Evolutionary conservation across 30 jellyfish, hydroid and myxozoan genomes (phyloP).

Genomic region (Morbakka virulenta): DNA sequence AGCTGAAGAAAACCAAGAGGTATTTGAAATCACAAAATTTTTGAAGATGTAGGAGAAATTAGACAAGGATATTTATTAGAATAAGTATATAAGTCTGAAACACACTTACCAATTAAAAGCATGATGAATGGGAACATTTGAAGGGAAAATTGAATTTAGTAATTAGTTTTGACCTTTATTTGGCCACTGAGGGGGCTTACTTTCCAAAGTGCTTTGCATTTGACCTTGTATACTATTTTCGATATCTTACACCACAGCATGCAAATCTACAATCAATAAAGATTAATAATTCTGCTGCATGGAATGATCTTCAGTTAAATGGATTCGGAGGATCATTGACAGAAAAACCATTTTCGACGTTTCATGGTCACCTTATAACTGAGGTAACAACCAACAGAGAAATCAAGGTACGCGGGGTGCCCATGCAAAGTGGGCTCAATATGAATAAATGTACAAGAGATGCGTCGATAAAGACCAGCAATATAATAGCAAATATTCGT

Average conservation of each 20-base stretch:
- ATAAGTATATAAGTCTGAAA: no score
- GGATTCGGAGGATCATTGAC: conserved; percentile 42
- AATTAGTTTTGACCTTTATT: conserved; percentile 50
- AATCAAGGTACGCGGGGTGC: conserved; percentile 45
- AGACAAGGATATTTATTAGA: no score
- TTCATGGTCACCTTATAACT: conserved; percentile 50
- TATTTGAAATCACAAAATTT: no score
- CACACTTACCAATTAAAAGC: no score
- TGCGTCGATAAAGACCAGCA: conserved; percentile 31
- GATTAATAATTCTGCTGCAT: conserved; percentile 9
- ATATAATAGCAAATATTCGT: conserved; percentile 10
- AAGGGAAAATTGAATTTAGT: no score
- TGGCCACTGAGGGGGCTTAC: conserved; percentile 26
- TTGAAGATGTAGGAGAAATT: no score
- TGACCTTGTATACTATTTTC: conserved; percentile 20
- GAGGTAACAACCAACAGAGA: conserved; percentile 57
- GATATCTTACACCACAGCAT: conserved; percentile 45
- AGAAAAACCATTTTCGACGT: conserved; percentile 47
- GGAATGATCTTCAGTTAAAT: conserved; percentile 26
- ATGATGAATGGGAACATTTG: no score
- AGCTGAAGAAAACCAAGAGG: no score
- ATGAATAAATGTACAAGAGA: conserved; percentile 17
- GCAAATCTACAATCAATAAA: conserved; percentile 2
- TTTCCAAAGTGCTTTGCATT: conserved; percentile 36
- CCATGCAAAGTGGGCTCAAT: conserved; percentile 46